These are phyloP conservation scores for Coracias cyanogaster DNA, from an alignment of 2,797 vertebrate genomes.

Conservation along the genomic window DNA sequence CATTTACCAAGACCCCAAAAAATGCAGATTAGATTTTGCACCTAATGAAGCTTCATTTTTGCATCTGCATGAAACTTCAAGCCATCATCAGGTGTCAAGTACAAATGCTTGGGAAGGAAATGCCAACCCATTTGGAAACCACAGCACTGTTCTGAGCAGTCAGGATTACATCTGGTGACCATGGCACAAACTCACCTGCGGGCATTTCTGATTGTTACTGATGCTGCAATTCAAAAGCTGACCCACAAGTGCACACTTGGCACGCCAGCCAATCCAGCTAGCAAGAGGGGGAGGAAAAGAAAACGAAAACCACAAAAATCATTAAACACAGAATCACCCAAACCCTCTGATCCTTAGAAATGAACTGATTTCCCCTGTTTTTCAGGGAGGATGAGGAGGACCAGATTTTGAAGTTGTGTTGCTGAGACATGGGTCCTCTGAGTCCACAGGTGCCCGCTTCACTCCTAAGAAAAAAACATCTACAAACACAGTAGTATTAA, in stretches of 20 bases:
- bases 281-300: background rate
- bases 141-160: background rate
- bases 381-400: background rate
- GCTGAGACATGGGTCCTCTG: background rate
- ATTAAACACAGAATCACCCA: background rate
- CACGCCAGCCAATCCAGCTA: background rate
- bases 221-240: background rate
- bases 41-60: background rate
- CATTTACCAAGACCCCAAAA: background rate
- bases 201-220: too few species aligned
- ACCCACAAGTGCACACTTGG: background rate
- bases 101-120: background rate
- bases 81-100: background rate
- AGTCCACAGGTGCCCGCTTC: background rate
- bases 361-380: rapidly evolving
- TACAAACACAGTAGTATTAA: background rate
- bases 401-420: background rate
- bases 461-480: background rate
- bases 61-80: background rate
- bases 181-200: background rate
- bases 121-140: background rate
- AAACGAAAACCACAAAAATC: background rate
- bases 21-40: background rate
- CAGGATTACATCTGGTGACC: background rate
- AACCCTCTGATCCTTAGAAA: background rate